Percentiles rank a stretch among this genome's conserved stretches.
phyloP scores from a whole-genome alignment of 2,888 invertebrate genomes.

The Lepeophtheirus nordmannii region DNA sequence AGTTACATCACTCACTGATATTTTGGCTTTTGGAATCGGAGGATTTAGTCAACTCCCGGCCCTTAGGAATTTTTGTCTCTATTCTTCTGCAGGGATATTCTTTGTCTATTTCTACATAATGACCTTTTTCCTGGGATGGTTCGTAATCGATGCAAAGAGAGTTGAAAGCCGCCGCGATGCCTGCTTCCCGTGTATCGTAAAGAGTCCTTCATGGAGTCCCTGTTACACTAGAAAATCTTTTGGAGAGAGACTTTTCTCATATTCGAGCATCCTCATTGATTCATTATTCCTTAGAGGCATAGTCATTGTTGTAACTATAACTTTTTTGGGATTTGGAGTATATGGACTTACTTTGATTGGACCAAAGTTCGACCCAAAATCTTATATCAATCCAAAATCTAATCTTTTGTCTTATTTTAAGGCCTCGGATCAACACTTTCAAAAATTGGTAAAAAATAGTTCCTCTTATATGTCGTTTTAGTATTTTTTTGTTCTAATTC shows the following conservation, averaged over 20 bases:
- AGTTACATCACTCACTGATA: constrained; percentile 40
- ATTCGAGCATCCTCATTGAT: constrained; percentile 35
- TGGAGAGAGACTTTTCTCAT: constrained; percentile 19
- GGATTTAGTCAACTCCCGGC: constrained; percentile 40
- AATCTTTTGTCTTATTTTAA: constrained; percentile 32
- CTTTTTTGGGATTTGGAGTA: constrained; percentile 33
- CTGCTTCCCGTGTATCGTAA: constrained; percentile 31
- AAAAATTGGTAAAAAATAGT: constrained; percentile 29
- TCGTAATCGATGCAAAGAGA: constrained; percentile 38
- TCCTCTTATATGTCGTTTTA: too few species aligned
- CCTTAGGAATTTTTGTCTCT: constrained; percentile 39
- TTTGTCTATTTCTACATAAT: constrained; percentile 33
- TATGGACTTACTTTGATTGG: constrained; percentile 32
- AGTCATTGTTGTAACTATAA: constrained; percentile 30
- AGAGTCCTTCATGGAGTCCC: constrained; percentile 43
- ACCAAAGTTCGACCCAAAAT: constrained; percentile 36
- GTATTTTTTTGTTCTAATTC: not conserved
- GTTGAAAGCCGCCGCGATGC: constrained; percentile 33
- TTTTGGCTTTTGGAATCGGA: constrained; percentile 40
- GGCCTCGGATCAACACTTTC: constrained; percentile 30
- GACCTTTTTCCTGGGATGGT: constrained; percentile 39
- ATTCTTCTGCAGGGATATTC: constrained; percentile 39
- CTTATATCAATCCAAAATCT: constrained; percentile 35
- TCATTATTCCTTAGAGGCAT: constrained; percentile 29
- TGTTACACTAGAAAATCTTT: constrained; percentile 30